Conservation (phyloP, 2,888 invertebrate species). For the Hypomecis punctinalis region DNA sequence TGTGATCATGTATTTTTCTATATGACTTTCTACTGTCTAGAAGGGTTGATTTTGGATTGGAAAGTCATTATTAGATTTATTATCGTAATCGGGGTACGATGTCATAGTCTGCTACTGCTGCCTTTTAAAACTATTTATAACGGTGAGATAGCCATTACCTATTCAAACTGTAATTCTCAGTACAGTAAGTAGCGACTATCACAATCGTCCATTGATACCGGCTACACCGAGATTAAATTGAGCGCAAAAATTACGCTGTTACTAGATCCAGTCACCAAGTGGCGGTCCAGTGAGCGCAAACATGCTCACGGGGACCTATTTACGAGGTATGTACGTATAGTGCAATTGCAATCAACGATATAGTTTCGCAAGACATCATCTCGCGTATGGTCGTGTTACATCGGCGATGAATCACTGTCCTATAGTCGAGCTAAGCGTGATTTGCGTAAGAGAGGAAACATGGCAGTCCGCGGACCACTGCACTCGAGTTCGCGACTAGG, state of each 20-base stretch:
- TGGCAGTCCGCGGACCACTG: constrained; percentile 53
- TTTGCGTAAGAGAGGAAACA: constrained; percentile 62
- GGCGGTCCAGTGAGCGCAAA: constrained; percentile 28
- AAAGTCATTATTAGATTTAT: no score
- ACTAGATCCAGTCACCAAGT: constrained; percentile 25
- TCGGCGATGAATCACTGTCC: constrained; percentile 52
- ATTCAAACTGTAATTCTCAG: constrained; percentile 2
- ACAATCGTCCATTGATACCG: constrained; percentile 22
- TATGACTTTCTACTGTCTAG: no score
- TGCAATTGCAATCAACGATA: constrained; percentile 49
- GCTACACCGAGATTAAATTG: constrained; percentile 20
- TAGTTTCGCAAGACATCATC: constrained; percentile 53
- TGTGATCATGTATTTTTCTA: no score
- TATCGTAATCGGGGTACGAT: no score
- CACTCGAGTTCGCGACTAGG: constrained; percentile 46
- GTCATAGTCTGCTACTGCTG: no score
- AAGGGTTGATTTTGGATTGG: no score
- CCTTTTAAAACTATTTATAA: not conserved
- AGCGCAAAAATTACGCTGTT: constrained; percentile 20
- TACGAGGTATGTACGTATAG: constrained; percentile 36
- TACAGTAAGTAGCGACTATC: constrained; percentile 2
- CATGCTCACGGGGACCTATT: constrained; percentile 36
- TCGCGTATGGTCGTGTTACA: constrained; percentile 45
- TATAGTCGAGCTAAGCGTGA: constrained; percentile 46
- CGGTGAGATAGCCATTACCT: not conserved